These are phyloP conservation scores for Turritopsis dohrnii DNA, from an alignment of 30 jellyfish, hydroid and myxozoan genomes.

Conservation along the genomic window DNA sequence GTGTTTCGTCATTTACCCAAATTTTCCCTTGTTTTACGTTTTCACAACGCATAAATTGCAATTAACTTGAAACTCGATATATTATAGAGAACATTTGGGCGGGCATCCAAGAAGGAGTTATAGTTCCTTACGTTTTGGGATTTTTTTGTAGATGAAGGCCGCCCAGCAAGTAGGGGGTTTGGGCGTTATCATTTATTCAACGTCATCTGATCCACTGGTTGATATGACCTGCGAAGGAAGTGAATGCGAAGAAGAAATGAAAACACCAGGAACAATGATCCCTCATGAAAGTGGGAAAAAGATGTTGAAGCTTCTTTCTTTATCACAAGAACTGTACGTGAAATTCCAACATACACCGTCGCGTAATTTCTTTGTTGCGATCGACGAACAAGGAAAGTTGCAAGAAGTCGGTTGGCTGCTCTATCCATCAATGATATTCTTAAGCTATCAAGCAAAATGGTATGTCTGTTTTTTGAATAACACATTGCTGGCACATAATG, in stretches of 20 bases:
- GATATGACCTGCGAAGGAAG: constrained; percentile 90
- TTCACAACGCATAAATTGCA: no score
- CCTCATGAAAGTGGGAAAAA: constrained; percentile 60
- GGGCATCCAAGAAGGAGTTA: neutral
- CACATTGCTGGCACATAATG: no score
- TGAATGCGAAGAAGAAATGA: constrained; percentile 67
- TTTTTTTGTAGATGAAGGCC: constrained; percentile 36
- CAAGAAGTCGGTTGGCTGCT: constrained; percentile 98
- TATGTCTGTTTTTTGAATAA: no score
- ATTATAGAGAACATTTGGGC: neutral
- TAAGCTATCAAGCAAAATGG: constrained; percentile 96
- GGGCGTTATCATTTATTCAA: constrained; percentile 67
- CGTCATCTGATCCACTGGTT: constrained; percentile 43
- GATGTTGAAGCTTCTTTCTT: constrained; percentile 33
- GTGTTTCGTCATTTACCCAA: no score
- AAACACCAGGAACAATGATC: constrained; percentile 83
- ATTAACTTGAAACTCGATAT: neutral
- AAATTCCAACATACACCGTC: constrained; percentile 90
- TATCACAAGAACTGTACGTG: constrained; percentile 44
- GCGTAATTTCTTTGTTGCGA: constrained; percentile 79
- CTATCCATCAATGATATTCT: constrained; percentile 83
- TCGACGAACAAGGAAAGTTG: constrained; percentile 88
- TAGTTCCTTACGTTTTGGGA: neutral
- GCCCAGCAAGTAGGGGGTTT: constrained; percentile 81
- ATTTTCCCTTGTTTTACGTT: no score